Evolutionary conservation across 2,888 invertebrate species (phyloP).

Genomic region (Pardosa pseudoannulata): DNA sequence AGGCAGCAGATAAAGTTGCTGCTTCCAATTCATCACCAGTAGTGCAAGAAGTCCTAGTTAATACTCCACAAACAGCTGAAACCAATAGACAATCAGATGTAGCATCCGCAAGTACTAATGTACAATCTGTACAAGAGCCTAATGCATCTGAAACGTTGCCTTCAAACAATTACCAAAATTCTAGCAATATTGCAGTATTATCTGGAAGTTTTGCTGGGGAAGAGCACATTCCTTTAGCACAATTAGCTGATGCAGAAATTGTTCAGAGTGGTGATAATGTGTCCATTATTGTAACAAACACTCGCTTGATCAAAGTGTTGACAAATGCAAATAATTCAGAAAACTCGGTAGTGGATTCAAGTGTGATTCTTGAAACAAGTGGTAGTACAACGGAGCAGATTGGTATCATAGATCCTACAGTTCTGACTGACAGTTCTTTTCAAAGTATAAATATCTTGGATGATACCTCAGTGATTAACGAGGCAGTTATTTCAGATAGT

Average conservation of each 20-base stretch:
- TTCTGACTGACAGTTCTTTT: neutral
- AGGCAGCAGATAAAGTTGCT: too few relatives aligned
- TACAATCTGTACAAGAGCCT: neutral
- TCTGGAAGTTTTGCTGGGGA: neutral
- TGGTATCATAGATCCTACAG: neutral
- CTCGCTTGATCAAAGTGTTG: slow-evolving; percentile 37
- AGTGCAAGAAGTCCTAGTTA: too few relatives aligned
- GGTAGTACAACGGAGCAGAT: neutral
- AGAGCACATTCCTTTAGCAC: slow-evolving; percentile 27
- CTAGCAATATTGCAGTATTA: neutral
- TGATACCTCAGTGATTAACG: too few relatives aligned
- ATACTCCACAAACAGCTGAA: too few relatives aligned
- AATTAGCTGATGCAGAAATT: slow-evolving; percentile 56
- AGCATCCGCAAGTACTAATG: neutral
- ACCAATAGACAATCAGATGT: too few relatives aligned
- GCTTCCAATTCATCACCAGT: too few relatives aligned
- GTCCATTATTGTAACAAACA: slow-evolving; percentile 42
- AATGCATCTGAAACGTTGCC: neutral
- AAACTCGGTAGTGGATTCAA: neutral
- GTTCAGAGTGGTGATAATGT: slow-evolving; percentile 32
- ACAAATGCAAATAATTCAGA: neutral
- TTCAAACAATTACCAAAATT: neutral
- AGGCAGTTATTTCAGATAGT: too few relatives aligned
- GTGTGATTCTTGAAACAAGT: neutral
- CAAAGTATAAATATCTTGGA: too few relatives aligned